Evolutionary conservation across 2,797 vertebrate species (phyloP).

Genomic region (Loriculus beryllinus): DNA sequence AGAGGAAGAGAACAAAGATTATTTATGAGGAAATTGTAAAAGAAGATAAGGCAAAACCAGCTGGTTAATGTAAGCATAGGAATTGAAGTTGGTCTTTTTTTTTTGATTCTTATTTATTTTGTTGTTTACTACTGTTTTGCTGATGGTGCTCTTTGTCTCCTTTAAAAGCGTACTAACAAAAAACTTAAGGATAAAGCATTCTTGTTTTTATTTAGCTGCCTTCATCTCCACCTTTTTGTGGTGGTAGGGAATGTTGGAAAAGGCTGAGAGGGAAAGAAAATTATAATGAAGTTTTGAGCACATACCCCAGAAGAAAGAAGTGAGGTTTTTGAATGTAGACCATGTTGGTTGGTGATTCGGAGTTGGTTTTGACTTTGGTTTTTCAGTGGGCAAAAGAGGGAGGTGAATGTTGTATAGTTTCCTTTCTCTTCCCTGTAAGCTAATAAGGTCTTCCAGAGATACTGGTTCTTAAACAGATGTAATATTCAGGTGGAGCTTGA

Average conservation of each 20-base stretch:
- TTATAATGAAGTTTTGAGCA: not conserved
- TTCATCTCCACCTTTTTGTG: not conserved
- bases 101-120: not conserved
- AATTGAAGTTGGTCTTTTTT: not conserved
- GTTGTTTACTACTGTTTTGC: slow-evolving; percentile 4
- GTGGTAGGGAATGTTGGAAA: not conserved
- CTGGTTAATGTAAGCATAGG: slow-evolving; percentile 1
- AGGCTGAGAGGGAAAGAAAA: not conserved
- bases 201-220: not conserved
- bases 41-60: not conserved
- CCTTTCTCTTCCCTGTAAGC: not conserved
- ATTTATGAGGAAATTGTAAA: not conserved
- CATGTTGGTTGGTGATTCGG: not conserved
- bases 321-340: not conserved
- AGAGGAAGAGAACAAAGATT: not conserved
- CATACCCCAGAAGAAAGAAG: not conserved
- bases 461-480: not conserved
- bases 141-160: not conserved
- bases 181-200: not conserved
- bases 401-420: not conserved
- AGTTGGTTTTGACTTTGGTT: not conserved
- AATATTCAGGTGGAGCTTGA: not conserved
- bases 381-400: not conserved
- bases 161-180: not conserved
- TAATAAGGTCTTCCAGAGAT: not conserved